Evolutionary conservation across 2,113 vertebrate genomes (phyloP), one percentile per base, ranked within the genome.

Genomic region (Sminthopsis crassicaudata): DNA sequence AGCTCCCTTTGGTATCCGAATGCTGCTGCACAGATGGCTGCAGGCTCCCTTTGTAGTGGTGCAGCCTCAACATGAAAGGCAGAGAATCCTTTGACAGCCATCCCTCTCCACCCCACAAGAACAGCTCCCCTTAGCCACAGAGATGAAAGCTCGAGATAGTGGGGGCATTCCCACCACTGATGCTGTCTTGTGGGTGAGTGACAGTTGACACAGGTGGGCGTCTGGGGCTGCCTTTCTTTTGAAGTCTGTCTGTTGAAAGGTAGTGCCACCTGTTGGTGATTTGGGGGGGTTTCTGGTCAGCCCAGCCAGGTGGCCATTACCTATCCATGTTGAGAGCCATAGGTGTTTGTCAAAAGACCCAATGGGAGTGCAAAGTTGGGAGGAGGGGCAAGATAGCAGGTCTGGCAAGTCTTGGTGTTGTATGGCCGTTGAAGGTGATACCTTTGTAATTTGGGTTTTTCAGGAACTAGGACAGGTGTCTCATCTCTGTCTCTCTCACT

Each of bases 131-230:
- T 96, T 94, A 91, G 93, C 98, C 97, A n/a, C 98, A 98, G 95
- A 46, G 96, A 98, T 88, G 95, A 98, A 98, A 27, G 54, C 95
- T 16, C 50, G 54, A 95, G 98, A 98, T 98, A 88, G 98, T 42
- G 4, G 97, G 99, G 99, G 98, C 98, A 99, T 99, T 99, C 98
- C 99, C 98, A 98, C 97, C 95, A 0, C 91, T 76, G 97, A 67
- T 92, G 84, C 98, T 98, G 96, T 98, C 98, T 98, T 99, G 99
- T 99, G 99, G 99, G 88, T 8, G 95, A 98, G 96, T 91, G 99
- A 98, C 99, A 97, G 99, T 99, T 99, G 96, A 97, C 98, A 36
- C 98, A 99, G 99, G 98, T 99, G 98, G 97, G 94, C 27, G 46
- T 36, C 46, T 94, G 94, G 76, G 53, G 91, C 93, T 96, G 27